These are phyloP conservation scores for Allobates femoralis DNA, from an alignment of 2,797 vertebrate species.

Conservation along the genomic window DNA sequence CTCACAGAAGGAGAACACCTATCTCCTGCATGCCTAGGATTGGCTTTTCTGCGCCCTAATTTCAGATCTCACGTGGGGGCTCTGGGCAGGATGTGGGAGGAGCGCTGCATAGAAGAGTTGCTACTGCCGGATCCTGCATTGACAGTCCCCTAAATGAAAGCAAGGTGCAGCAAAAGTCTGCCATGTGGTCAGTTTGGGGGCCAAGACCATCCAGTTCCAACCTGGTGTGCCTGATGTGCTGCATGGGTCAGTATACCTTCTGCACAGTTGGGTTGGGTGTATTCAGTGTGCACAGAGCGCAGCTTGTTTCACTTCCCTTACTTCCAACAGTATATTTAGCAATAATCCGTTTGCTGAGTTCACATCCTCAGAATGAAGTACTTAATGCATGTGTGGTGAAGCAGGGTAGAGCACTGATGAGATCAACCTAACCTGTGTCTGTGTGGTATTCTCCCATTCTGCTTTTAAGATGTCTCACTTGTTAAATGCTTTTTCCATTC, in stretches of 20 bases:
- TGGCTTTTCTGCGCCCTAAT: slow-evolving; percentile 37
- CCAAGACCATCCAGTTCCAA: slow-evolving; percentile 84
- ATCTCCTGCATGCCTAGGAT: background rate
- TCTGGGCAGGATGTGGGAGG: slow-evolving; percentile 58
- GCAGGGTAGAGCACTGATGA: background rate
- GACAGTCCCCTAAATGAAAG: background rate
- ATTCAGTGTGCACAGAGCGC: slow-evolving; percentile 6
- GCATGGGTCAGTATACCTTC: slow-evolving; percentile 87
- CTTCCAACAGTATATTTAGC: slow-evolving; percentile 44
- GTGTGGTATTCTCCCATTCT: background rate
- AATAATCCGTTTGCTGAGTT: slow-evolving; percentile 61
- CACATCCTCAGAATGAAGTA: slow-evolving; percentile 56
- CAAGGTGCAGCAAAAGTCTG: slow-evolving; percentile 55
- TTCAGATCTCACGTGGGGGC: slow-evolving; percentile 41
- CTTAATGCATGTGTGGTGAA: slow-evolving; percentile 36
- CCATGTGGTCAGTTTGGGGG: slow-evolving; percentile 79
- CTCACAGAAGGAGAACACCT: slow-evolving; percentile 35
- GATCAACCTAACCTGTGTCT: background rate
- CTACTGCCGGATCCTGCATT: slow-evolving; percentile 11
- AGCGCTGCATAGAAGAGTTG: slow-evolving; percentile 31
- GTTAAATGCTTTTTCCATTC: background rate
- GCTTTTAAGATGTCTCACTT: background rate
- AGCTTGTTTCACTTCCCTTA: slow-evolving; percentile 33
- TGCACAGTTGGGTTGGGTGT: background rate
- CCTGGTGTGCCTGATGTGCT: slow-evolving; percentile 94